phyloP scores from a whole-genome alignment of 2,888 invertebrate genomes.

The Heliconius aoede region DNA sequence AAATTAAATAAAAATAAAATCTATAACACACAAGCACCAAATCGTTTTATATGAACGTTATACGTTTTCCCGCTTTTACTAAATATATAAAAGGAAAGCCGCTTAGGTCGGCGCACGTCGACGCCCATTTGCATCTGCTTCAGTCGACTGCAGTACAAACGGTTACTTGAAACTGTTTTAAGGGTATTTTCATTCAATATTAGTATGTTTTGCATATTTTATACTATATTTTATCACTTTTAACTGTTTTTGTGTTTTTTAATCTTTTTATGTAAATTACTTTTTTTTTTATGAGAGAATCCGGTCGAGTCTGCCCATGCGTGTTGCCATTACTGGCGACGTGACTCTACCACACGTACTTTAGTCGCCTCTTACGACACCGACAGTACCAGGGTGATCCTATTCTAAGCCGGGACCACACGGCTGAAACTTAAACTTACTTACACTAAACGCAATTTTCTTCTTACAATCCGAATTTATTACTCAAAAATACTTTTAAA shows the following conservation, averaged over 20 bases:
- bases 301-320: no score
- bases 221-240: neutral
- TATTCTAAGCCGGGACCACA: no score
- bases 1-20: constrained; percentile 7
- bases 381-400: no score
- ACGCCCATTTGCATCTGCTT: constrained; percentile 24
- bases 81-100: constrained; percentile 26
- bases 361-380: no score
- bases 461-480: no score
- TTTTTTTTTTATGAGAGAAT: no score
- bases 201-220: constrained; percentile 1
- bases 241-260: neutral
- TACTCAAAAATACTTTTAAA: no score
- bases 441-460: no score
- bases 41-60: constrained; percentile 15
- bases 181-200: constrained; percentile 12
- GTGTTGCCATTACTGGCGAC: no score
- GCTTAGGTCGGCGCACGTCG: constrained; percentile 23
- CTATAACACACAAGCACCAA: constrained; percentile 1
- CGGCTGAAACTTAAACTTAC: no score
- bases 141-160: constrained; percentile 16
- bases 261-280: neutral
- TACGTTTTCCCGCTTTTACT: constrained; percentile 19
- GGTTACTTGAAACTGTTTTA: constrained; percentile 20
- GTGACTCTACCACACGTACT: no score